Percentiles rank a stretch among this genome's conserved stretches.
These are phyloP conservation scores for Anisognathus igniventris DNA, from an alignment of 2,797 vertebrate genomes.

Conservation along the genomic window DNA sequence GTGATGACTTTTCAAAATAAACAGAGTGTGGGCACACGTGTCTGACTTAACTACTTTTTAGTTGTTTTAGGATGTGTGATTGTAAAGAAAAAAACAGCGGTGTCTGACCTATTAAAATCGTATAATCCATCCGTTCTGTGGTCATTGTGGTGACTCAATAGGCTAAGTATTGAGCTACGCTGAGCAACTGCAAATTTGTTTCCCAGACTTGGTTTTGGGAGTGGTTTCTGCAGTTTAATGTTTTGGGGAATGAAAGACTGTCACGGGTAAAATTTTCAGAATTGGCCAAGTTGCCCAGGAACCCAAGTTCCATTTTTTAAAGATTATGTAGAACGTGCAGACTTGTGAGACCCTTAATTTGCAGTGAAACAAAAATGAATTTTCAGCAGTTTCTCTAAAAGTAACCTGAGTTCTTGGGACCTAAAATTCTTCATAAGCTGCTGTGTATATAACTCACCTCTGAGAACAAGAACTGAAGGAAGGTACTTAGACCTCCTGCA, in stretches of 20 bases:
- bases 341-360: conserved; percentile 12
- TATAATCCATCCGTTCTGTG: conserved; percentile 35
- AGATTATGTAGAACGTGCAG: not conserved
- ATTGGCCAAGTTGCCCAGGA: not conserved
- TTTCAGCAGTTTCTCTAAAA: conserved; percentile 15
- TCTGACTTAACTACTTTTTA: conserved; percentile 16
- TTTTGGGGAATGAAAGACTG: conserved; percentile 11
- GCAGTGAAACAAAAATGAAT: not conserved
- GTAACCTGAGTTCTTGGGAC: not conserved
- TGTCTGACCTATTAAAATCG: conserved; percentile 33
- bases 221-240: conserved; percentile 39
- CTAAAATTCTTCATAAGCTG: not conserved
- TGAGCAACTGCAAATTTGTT: conserved; percentile 29
- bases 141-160: conserved; percentile 42
- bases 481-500: not conserved
- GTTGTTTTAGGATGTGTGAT: conserved; percentile 43
- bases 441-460: not conserved
- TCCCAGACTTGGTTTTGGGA: conserved; percentile 60
- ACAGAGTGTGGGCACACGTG: not conserved
- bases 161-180: conserved; percentile 21
- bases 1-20: conserved; percentile 23
- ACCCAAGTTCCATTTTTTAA: not conserved
- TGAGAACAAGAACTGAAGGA: not conserved
- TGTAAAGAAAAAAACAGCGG: conserved; percentile 8
- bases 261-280: conserved; percentile 17